Base-by-base conservation (phyloP, 2,113 vertebrate genomes). In the Semnornis frantzii region DNA sequence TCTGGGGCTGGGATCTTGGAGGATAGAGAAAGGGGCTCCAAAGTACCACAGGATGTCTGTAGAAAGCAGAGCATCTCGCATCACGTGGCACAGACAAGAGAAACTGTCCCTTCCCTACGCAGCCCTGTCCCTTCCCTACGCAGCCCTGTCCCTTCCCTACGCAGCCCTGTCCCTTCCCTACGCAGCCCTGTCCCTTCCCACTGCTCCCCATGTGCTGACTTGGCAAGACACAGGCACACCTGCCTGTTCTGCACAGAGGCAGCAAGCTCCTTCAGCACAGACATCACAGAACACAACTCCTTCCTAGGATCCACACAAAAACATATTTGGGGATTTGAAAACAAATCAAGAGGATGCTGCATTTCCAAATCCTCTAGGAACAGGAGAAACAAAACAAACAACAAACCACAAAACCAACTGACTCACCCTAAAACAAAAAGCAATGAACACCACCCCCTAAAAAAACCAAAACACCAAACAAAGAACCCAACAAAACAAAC, bases 21-120 rank as follows among this genome's bases (percentile, higher is more conserved):
- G 3, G 6, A 28, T 10, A 82, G 30, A 42, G 14, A 55, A 46
- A 76, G 24, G 44, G 27, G 23, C 34, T 80, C 27, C 14, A 5
- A 1, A 11, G 5, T 46, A 66, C 33, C 31, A 62, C 0, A 46
- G 27, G 16, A 15, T 73, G 37, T 8, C 23, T 46, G 6, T 6
- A 89, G 42, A 66, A 15, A 39, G 9, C 78, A 5, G 2, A 37
- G 4, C 4, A 18, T 17, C n/a, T 28, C 48, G 16, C 27, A 34
- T 28, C 9, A 37, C 25, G 46, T n/a, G 50, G 7, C 70, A 82
- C 10, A 60, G 20, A 44, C 1, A 30, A 14, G 42, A 23, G 18
- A 16, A 21, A 79, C 44, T 25, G 10, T n/a, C 34, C 18, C 15
- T n/a, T 9, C 13, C 11, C 18, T 20, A 34, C 60, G 54, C 21